Evolutionary conservation across 1,140 invertebrate genomes (phyloP).

Genomic region (Drosophila gunungcola): DNA sequence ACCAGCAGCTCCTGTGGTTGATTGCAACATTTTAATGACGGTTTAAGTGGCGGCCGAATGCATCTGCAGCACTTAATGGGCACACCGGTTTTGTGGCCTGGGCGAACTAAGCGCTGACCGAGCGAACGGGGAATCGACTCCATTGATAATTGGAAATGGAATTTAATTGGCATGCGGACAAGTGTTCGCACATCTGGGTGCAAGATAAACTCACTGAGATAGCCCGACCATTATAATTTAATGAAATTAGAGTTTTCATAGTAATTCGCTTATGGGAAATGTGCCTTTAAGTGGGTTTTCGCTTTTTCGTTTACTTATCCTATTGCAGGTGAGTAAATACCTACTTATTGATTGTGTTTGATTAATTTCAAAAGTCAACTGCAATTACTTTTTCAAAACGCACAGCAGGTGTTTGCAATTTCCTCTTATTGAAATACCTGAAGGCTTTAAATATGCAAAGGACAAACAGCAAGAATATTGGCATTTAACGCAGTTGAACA

Average conservation of each 20-base stretch:
- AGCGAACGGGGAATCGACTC: neutral
- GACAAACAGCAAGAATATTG: neutral
- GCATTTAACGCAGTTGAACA: too few relatives aligned
- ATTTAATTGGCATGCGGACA: constrained; percentile 29
- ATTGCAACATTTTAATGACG: constrained; percentile 80
- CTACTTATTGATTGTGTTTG: neutral
- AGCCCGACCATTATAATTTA: neutral
- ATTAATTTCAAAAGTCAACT: neutral
- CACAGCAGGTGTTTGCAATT: neutral
- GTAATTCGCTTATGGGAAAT: neutral
- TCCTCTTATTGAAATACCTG: neutral
- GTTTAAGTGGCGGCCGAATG: constrained; percentile 69
- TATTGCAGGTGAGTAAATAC: neutral
- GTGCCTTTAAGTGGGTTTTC: neutral
- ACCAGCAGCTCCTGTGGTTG: constrained; percentile 60
- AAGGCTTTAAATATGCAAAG: neutral
- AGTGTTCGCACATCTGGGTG: constrained; percentile 21
- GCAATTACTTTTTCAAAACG: neutral
- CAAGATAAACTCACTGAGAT: constrained; percentile 1
- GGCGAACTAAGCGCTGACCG: constrained; percentile 13
- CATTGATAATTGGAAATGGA: constrained; percentile 42
- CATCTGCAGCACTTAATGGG: constrained; percentile 57
- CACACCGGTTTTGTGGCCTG: constrained; percentile 16
- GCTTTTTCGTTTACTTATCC: neutral
- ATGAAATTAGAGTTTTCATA: neutral